Conservation (phyloP, 2,888 invertebrate genomes). For the Lapara coniferarum region DNA sequence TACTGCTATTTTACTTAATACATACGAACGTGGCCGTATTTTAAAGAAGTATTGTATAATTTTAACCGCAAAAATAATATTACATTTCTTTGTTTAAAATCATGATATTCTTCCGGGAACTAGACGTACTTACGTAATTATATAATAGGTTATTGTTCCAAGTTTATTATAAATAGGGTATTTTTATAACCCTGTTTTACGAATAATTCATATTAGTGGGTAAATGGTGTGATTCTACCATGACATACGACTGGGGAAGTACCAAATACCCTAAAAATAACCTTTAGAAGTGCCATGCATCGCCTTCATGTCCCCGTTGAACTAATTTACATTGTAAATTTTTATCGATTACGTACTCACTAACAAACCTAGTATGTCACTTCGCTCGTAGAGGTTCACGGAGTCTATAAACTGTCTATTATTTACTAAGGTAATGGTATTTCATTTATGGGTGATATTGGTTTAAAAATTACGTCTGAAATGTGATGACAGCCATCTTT, state of each 20-base stretch:
- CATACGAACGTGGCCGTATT: background rate
- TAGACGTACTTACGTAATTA: background rate
- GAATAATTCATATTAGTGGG: background rate
- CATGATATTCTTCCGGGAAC: background rate
- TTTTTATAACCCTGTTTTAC: conserved; percentile 4
- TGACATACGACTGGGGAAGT: conserved; percentile 8
- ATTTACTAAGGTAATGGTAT: background rate
- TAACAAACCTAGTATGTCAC: background rate
- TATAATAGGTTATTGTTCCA: background rate
- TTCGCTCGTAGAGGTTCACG: background rate
- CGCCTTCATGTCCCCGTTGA: conserved; percentile 12
- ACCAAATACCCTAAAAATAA: conserved; percentile 36
- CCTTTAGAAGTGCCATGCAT: conserved; percentile 33
- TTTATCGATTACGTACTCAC: conserved; percentile 4
- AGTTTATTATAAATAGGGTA: background rate
- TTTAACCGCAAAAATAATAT: no score
- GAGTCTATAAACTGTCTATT: background rate
- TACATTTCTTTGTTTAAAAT: background rate
- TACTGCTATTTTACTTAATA: background rate
- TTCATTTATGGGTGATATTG: background rate
- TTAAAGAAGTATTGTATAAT: no score
- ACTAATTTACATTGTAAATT: conserved; percentile 27
- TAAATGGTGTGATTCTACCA: conserved; percentile 1
- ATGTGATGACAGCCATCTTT: no score
- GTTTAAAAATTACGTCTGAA: no score